phyloP scores from a whole-genome alignment of 2,888 invertebrate genomes.

The Tetranychus truncatus region DNA sequence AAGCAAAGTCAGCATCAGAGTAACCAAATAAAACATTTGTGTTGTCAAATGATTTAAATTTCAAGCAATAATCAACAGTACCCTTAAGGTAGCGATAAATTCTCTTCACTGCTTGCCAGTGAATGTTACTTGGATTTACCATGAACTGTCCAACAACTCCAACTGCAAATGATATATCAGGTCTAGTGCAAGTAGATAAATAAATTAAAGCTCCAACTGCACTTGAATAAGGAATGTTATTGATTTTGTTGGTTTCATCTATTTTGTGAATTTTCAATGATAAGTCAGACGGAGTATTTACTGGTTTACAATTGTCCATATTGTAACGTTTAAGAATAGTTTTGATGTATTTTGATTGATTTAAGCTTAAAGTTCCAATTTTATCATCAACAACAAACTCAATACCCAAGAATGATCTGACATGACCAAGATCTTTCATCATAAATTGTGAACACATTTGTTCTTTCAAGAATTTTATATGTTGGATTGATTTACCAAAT shows the following conservation, averaged over 20 bases:
- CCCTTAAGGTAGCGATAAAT: conserved; percentile 16
- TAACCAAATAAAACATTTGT: conserved; percentile 15
- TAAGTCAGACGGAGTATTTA: conserved; percentile 1
- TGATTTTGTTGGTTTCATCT: not conserved
- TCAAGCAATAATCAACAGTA: not conserved
- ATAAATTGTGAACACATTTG: conserved; percentile 9
- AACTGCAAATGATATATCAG: conserved; percentile 16
- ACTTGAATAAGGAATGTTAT: conserved; percentile 3
- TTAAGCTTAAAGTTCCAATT: not conserved
- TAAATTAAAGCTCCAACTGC: conserved; percentile 16
- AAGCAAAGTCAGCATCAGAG: conserved; percentile 25
- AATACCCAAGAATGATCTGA: conserved; percentile 13
- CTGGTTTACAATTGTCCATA: conserved; percentile 20
- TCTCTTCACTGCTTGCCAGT: conserved; percentile 12
- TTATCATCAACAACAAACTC: conserved; percentile 2
- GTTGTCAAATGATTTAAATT: not conserved
- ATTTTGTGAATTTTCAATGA: too few relatives aligned
- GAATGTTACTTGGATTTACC: not conserved
- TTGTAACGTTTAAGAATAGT: not conserved
- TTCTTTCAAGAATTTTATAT: not conserved
- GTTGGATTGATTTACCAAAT: not conserved
- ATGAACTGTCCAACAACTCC: not conserved
- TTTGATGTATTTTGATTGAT: too few relatives aligned
- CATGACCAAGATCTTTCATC: not conserved
- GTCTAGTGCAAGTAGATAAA: conserved; percentile 13